phyloP scores from a whole-genome alignment of 2,797 vertebrate species.

The Propithecus deckenii region DNA sequence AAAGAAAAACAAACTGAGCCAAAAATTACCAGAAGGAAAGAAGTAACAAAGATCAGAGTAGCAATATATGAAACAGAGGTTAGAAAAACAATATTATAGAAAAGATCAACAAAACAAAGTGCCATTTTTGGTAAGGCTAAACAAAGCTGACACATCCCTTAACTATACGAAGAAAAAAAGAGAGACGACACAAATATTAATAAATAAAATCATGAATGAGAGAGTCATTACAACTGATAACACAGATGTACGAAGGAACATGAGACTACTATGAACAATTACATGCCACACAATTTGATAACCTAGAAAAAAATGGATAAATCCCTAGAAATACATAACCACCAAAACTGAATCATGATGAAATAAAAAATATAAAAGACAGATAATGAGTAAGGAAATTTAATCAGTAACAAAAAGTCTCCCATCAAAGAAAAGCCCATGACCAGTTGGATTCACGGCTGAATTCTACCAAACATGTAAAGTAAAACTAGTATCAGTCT shows the following conservation, averaged over 20 bases:
- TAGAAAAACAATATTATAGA: neutral
- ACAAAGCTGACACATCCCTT: neutral
- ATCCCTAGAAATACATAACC: neutral
- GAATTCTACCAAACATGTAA: neutral
- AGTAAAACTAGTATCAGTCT: neutral
- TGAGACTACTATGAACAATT: neutral
- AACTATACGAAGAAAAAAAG: neutral
- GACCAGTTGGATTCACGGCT: neutral
- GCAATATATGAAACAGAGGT: neutral
- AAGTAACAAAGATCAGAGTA: neutral
- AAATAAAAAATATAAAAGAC: neutral
- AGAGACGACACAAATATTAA: neutral
- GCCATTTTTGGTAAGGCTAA: neutral
- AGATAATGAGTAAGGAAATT: neutral
- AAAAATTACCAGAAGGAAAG: neutral
- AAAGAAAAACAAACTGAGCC: neutral
- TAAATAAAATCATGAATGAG: neutral
- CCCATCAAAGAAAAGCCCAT: neutral
- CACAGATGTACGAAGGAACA: neutral
- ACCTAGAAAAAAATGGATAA: neutral
- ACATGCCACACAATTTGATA: neutral
- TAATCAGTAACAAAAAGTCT: neutral
- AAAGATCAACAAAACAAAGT: neutral
- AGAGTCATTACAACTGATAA: too few species aligned
- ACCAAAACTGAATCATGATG: neutral